Evolutionary conservation across 2,888 invertebrate species (phyloP), one percentile per base, ranked within the genome.

Genomic region (Ichneumoninae sp.): DNA sequence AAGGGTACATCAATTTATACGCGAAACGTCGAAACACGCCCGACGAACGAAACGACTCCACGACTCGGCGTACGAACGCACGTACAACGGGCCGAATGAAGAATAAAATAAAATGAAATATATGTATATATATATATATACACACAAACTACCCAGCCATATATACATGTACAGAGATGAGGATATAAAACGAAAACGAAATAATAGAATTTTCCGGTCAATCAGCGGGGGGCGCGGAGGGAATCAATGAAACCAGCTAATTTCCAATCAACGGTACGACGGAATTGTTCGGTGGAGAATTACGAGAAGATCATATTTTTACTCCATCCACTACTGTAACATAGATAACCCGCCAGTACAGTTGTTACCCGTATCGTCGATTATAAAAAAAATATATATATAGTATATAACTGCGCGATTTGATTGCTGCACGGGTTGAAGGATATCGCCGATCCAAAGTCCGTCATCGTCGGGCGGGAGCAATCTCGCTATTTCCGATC

Each of bases 1-100:
- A 78, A 63, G 79, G 85, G 85, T 76, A 82, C 79, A 85, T 85
- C 79, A 85, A 82, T 82, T 85, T 85, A 85, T 85, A 85, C 82
- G 79, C 57, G 79, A 76, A 81, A 85, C 75, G 79, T 82, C 71
- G 73, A 76, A 80, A 74, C 68, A 52, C 60, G 30, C 30, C 66
- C 60, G 54, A 13, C 16, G 71, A 60, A 63, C 60, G 16, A 54
- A 69, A 60, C 69, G 30, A 10, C 52, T 36, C 26, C 13, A 40
- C 57, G 54, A 22, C 36, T 44, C 57, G 19, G 50, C 26, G 40
- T 57, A 65, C 13, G 30, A 71, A 79, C 69, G 78, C 68, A 81
- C 74, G 82, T 77, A 65, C 74, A 47, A 22, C 30, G 74, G 63
- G 52, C 33, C 16, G 30, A 68, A 79, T 47, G 63, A 68, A 82